Base-by-base conservation (phyloP, 23 tunicate species). In the Corella eumyota region DNA sequence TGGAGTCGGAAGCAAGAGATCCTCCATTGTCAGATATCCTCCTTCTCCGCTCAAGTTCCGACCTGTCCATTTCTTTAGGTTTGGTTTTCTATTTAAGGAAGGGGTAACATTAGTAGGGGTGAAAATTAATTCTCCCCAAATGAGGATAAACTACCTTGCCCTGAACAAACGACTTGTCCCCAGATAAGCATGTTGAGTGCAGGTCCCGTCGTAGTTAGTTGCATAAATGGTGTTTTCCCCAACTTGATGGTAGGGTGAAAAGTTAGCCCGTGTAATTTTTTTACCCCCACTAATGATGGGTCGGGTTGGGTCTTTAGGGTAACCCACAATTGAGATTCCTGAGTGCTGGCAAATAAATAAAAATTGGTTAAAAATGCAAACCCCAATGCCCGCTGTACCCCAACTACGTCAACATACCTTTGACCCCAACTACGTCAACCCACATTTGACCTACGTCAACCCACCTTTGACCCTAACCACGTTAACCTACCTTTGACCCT, bases 21-120 rank as follows among this genome's bases (percentile, higher is more conserved):
- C 83, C 6, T 58, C 33, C 38, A 76, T 59, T 1, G 24, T 4
- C 11, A 76, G 58, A 56, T 76, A 76, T 45, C 74, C 74, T 6
- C 83, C 83, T 3, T 58, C 62, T 0, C 78, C 78, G 11, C 69
- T 61, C 27, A 72, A n/a, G 51, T 72, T 55, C 15, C 33, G 23
- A 23, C 78, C 78, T 25, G 67, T 72, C 78, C 78, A 72, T 34
- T 34, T 50, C 6, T 47, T 27, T 7, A 72, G 15, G 30, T 72
- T 72, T 34, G 78, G 78, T 50, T 72, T 72, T 50, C 78, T 72
- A 25, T 15, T 49, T 6, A 26, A 37, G 9, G 22, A 37, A 61
- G 3, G n/a, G n/a, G n/a, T n/a, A n/a, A n/a, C n/a, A n/a, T n/a
- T n/a, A n/a, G n/a, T n/a, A n/a, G n/a, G n/a, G n/a, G n/a, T n/a